Evolutionary conservation across 2,888 invertebrate species (phyloP).

Genomic region (Latrodectus hesperus): DNA sequence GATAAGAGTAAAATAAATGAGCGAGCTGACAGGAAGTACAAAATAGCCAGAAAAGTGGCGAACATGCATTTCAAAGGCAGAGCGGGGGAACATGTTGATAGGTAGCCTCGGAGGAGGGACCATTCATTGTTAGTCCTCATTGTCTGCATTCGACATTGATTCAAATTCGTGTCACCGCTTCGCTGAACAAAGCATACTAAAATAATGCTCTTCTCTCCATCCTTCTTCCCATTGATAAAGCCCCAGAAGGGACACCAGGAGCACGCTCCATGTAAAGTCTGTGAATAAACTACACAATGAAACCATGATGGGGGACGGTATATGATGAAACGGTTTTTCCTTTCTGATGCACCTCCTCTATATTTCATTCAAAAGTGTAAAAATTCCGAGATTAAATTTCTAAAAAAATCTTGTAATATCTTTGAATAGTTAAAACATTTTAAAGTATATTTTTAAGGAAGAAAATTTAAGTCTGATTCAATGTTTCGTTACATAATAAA

Average conservation of each 20-base stretch:
- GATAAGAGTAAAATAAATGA: neutral
- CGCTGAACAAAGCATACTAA: constrained; percentile 28
- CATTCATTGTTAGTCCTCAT: constrained; percentile 7
- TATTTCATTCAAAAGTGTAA: no score
- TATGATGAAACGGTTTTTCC: neutral
- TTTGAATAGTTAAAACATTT: no score
- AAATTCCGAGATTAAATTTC: no score
- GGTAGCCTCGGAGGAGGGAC: constrained; percentile 13
- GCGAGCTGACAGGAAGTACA: neutral
- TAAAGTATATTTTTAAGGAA: no score
- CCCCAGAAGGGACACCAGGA: constrained; percentile 14
- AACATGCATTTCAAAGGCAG: neutral
- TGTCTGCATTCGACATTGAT: constrained; percentile 48
- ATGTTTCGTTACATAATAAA: no score
- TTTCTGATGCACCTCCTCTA: no score
- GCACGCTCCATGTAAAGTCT: constrained; percentile 10
- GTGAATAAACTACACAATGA: neutral
- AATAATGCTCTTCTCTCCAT: constrained; percentile 32
- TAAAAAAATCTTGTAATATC: no score
- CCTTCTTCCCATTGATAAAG: constrained; percentile 13
- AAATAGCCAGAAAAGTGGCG: constrained; percentile 1
- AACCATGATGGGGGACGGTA: neutral
- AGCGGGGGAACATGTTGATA: constrained; percentile 11
- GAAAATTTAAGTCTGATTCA: no score
- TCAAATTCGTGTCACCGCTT: constrained; percentile 44